Conservation (phyloP, 2,113 vertebrate genomes). For the Trematomus loennbergii region DNA sequence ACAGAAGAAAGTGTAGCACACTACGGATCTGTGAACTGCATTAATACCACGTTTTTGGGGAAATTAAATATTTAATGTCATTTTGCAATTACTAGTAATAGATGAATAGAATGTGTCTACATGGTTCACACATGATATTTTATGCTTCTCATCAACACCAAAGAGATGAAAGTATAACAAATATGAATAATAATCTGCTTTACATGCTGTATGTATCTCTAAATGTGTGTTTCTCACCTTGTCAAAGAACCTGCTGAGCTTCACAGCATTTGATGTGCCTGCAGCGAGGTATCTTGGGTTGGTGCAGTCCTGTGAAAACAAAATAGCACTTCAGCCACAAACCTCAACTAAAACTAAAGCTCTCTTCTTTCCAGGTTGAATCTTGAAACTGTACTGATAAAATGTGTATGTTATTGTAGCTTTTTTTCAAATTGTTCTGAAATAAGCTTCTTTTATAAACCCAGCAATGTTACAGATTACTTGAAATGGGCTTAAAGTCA, state of each 20-base stretch:
- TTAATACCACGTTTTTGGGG: too few relatives aligned
- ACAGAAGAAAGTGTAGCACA: background rate
- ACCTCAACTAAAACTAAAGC: background rate
- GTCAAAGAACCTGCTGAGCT: conserved; percentile 98
- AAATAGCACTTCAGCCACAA: conserved; percentile 3
- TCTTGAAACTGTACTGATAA: background rate
- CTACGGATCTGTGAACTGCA: too few relatives aligned
- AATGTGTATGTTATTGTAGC: too few relatives aligned
- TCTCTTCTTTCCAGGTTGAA: background rate
- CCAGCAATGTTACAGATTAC: background rate
- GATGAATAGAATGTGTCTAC: background rate
- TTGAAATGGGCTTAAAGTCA: background rate
- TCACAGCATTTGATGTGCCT: conserved; percentile 97
- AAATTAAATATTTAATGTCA: background rate
- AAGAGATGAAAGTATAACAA: background rate
- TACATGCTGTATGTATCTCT: background rate
- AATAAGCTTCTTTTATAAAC: background rate
- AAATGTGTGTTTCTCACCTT: conserved; percentile 87
- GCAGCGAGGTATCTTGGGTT: conserved; percentile 93
- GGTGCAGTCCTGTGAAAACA: conserved; percentile 91
- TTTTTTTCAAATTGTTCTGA: background rate
- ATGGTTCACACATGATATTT: background rate
- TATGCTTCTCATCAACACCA: background rate
- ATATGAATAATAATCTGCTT: background rate
- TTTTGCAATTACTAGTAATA: background rate